Conservation (phyloP, 2,888 invertebrate species). For the Cerceris ruficornis region DNA sequence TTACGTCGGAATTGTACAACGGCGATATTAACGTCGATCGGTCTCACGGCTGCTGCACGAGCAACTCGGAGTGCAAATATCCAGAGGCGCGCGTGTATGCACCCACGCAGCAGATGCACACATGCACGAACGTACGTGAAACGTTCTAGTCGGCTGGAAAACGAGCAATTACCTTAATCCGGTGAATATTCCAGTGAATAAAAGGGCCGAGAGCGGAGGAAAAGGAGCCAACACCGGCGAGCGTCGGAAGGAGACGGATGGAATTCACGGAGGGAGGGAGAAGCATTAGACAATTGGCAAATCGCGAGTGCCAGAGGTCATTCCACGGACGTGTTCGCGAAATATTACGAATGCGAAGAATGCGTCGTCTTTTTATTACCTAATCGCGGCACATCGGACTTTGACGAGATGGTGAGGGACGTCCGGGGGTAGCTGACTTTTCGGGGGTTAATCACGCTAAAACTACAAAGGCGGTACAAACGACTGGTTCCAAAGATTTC, state of each 20-base stretch:
- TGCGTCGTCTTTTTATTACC: slow-evolving; percentile 53
- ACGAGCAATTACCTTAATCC: slow-evolving; percentile 80
- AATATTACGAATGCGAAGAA: slow-evolving; percentile 67
- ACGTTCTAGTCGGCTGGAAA: slow-evolving; percentile 32
- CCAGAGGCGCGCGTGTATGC: slow-evolving; percentile 40
- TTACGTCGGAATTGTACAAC: slow-evolving; percentile 22
- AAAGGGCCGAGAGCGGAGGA: slow-evolving; percentile 63
- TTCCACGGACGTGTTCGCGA: slow-evolving; percentile 52
- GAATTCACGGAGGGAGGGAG: slow-evolving; percentile 33
- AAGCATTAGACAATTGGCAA: slow-evolving; percentile 59
- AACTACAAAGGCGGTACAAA: no score
- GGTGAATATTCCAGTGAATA: slow-evolving; percentile 79
- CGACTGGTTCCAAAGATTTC: no score
- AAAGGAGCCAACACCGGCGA: slow-evolving; percentile 21
- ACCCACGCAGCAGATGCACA: slow-evolving; percentile 54
- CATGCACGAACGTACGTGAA: slow-evolving; percentile 28
- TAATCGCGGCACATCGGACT: slow-evolving; percentile 18
- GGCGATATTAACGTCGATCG: slow-evolving; percentile 48
- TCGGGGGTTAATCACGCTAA: no score
- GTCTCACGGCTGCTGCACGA: slow-evolving; percentile 59
- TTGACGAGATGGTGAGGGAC: no score
- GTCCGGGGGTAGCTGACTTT: no score
- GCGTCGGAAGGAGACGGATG: slow-evolving; percentile 32
- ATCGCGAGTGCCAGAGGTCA: slow-evolving; percentile 64
- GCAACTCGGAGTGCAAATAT: slow-evolving; percentile 2